Base-by-base conservation (phyloP, 2,797 vertebrate species). In the Antennarius maculatus region DNA sequence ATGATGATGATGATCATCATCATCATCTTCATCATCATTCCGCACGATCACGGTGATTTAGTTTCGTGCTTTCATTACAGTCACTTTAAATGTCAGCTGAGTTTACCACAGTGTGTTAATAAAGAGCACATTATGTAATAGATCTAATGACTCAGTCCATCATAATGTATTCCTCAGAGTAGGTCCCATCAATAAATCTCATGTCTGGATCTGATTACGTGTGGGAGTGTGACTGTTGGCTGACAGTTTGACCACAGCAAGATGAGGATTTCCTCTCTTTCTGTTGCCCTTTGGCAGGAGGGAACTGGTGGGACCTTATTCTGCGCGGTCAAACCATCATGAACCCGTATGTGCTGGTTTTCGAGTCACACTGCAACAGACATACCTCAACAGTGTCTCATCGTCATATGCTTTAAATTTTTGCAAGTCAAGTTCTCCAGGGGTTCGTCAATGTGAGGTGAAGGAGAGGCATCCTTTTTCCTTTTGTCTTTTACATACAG, bases 181-280 rank as follows among this genome's bases (percentile, higher is more conserved):
- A 2, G 14, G 31, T 56, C 11, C 7, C 39, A 41, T 43, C 17
- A 7, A 57, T 28, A 39, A 13, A 50, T 29, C 71, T 50, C 62
- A 14, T 31, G 7, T 43, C 13, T 15, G 42, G 13, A 13, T 8
- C 2, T 68, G 53, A 70, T 23, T 71, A 41, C 55, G n/a, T 47
- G 13, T 11, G 39, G 9, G 1, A 11, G 41, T 74, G 47, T 71
- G 50, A 56, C 46, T 50, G 59, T 51, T 69, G 41, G 31, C 37
- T 62, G 59, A 34, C 58, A 73, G 69, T 54, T 9, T 41, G 60
- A 69, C 71, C 61, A 45, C 58, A 71, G 3, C 16, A 54, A 79
- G 37, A 53, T 14, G 42, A 61, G 18, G 42, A 23, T 62, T 69
- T 75, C 34, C 45, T 73, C 61, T 66, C 5, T 60, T 34, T 74